Evolutionary conservation across 2,113 vertebrate genomes (phyloP), one percentile per base, ranked within the genome.

Genomic region (Hippocampus guttulatus): DNA sequence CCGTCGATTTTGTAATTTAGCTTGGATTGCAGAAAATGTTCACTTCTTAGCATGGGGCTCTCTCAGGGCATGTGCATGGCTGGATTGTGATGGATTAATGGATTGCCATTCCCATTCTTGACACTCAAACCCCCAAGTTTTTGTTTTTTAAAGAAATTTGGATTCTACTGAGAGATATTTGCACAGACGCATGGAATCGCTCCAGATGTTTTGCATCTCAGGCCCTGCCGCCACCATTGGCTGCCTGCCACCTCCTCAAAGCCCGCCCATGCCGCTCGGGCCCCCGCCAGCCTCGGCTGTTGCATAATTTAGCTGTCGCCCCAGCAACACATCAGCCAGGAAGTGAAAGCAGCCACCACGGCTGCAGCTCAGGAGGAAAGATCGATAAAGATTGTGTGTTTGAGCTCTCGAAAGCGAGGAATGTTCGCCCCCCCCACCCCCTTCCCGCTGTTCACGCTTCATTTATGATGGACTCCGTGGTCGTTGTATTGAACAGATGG

Each of bases 301-400:
- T 93, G 90, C 91, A 92, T 92, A 92, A 91, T 92, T 91, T 81
- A 92, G 74, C 82, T 81, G 86, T 91, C 73, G 83, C 85, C 83
- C 75, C 78, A 84, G 90, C 84, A 92, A 91, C 88, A 64, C 80
- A 76, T 88, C 79, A 84, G 79, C 70, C 80, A 88, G 85, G 90
- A 87, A 84, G 80, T 81, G 79, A 76, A 81, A 88, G 75, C 70
- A 81, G 76, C 74, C 58, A n/a, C 58, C 27, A 75, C 66, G 67
- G 79, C 82, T 85, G 85, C 78, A 69, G 74, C 30, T 55, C 57
- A 67, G 64, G 18, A 64, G 15, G 27, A 61, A 61, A 33, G 86
- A 91, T 92, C 90, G 70, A 91, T 92, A 81, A 73, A 67, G 76
- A 79, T 83, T 85, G 81, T 81, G 83, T 73, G 75, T 62, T 33